Conservation (phyloP, 2,113 vertebrate species). For the Machaerirhynchus nigripectus region DNA sequence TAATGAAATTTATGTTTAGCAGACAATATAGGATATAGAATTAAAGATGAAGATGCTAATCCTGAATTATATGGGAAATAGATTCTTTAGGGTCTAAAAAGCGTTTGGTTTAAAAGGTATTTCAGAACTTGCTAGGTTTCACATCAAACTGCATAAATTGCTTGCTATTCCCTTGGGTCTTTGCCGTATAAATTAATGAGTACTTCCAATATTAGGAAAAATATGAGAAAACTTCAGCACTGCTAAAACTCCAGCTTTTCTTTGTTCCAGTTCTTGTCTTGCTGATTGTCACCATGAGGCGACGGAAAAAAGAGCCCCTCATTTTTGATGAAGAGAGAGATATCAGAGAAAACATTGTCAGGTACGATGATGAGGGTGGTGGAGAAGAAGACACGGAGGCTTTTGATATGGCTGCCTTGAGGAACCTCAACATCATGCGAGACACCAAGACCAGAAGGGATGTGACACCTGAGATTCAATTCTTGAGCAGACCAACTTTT, state of each 20-base stretch:
- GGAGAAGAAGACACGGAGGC: slow-evolving; percentile 97
- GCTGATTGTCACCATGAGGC: slow-evolving; percentile 88
- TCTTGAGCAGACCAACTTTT: slow-evolving; percentile 84
- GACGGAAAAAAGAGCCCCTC: slow-evolving; percentile 89
- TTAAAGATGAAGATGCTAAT: slow-evolving; percentile 19
- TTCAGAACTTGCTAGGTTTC: neutral
- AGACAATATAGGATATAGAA: neutral
- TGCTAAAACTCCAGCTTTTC: slow-evolving; percentile 28
- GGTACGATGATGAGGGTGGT: slow-evolving; percentile 94
- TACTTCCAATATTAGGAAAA: neutral
- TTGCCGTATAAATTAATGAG: neutral
- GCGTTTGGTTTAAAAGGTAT: neutral
- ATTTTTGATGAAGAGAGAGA: slow-evolving; percentile 94
- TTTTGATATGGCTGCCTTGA: slow-evolving; percentile 93
- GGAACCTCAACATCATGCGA: slow-evolving; percentile 89
- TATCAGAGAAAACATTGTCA: slow-evolving; percentile 92
- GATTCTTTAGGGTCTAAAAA: slow-evolving; percentile 1
- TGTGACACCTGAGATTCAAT: slow-evolving; percentile 90
- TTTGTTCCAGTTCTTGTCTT: slow-evolving; percentile 85
- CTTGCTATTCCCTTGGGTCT: neutral
- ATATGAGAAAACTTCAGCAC: neutral
- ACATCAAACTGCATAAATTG: neutral
- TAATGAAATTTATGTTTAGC: slow-evolving; percentile 15
- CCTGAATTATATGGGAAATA: slow-evolving; percentile 4
- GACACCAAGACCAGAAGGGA: slow-evolving; percentile 87